Percentiles rank a stretch among this genome's conserved stretches.
phyloP scores from a whole-genome alignment of 2,797 vertebrate genomes.

The Gallinago solitaria region DNA sequence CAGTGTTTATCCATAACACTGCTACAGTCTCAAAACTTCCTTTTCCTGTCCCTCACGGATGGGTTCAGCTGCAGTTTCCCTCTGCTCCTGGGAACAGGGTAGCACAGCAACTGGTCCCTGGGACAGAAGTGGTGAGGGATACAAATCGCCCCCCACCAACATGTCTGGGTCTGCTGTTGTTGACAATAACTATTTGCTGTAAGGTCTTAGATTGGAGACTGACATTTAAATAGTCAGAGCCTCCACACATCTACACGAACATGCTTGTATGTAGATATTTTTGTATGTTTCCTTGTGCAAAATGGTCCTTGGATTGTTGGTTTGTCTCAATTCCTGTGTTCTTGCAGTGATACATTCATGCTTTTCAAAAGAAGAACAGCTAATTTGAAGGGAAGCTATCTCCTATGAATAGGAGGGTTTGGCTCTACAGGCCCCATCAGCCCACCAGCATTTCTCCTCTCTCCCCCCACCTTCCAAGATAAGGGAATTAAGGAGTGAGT shows the following conservation, averaged over 20 bases:
- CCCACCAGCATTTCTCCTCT: neutral
- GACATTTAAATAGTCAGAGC: neutral
- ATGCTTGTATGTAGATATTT: fast-evolving
- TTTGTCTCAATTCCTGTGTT: neutral
- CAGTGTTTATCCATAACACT: neutral
- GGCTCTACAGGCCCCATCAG: neutral
- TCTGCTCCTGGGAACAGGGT: neutral
- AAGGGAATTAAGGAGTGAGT: neutral
- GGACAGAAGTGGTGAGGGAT: neutral
- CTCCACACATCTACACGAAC: neutral
- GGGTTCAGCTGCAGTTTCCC: neutral
- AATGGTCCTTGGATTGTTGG: neutral
- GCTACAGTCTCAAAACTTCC: neutral
- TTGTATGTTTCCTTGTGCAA: neutral
- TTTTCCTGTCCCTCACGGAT: neutral
- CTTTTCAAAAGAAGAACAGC: too few relatives aligned
- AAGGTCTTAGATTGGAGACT: neutral
- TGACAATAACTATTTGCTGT: neutral
- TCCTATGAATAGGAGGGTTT: neutral
- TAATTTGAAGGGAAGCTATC: too few relatives aligned
- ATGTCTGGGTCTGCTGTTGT: fast-evolving
- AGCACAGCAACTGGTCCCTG: neutral
- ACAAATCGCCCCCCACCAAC: fast-evolving
- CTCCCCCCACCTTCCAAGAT: too few relatives aligned
- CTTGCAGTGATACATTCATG: neutral